Evolutionary conservation across 2,888 invertebrate genomes (phyloP), one percentile per base, ranked within the genome.

Genomic region (Aphidoletes aphidimyza): DNA sequence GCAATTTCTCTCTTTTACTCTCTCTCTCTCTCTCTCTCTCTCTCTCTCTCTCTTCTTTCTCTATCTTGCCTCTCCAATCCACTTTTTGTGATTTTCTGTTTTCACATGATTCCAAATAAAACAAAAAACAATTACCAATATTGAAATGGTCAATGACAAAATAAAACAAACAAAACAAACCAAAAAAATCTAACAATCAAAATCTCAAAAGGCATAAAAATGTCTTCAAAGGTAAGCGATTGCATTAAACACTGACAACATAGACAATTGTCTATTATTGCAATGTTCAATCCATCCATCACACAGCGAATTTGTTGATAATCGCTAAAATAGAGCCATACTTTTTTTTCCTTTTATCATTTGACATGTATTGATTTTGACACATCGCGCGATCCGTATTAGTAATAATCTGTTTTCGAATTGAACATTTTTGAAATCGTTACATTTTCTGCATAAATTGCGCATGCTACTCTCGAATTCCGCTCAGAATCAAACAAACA

Each of bases 141-240:
- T 11, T 69, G 69, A 69, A 26, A 30, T 69, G 69, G 30, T 69
- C 81, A 81, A 81, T 37, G 3, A 22, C 6, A 37, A 81, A 81
- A 37, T 17, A 34, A 6, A 69, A 19, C 69, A 39, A 39, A 8
- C 11, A 39, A 59, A 59, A 59, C 17, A 59, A 59, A 47, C 8
- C 6, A 59, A 59, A 59, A 5, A 59, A 59, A 59, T 84, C 19
- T 37, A 39, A 39, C 37, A 59, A 26, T 30, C 19, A 59, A 30
- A 30, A 22, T 26, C 26, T 2, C 59, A 39, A 83, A 42, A 83
- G 83, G 45, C 83, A 83, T 26, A 83, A 83, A 39, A 83, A 83
- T 30, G 42, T 83, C n/a, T 83, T 83, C 83, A 83, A 42, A 83
- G 83, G 83, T 83, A 83, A 83, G 83, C 83, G 42, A 83, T 45